These are phyloP conservation scores for Isoperla grammatica DNA, from an alignment of 2,888 invertebrate species.

Conservation along the genomic window DNA sequence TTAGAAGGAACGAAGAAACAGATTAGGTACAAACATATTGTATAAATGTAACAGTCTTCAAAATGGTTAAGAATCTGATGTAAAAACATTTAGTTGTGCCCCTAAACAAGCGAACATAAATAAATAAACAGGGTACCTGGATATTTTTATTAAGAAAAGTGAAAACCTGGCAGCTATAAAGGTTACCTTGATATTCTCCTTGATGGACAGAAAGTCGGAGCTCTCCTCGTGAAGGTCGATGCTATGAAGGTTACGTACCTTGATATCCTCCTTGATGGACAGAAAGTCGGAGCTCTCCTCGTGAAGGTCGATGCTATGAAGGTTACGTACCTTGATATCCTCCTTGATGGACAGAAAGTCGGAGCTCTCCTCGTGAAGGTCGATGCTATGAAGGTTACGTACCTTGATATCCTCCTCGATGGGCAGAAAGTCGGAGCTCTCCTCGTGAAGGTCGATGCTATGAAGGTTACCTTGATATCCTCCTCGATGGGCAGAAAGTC, in stretches of 20 bases:
- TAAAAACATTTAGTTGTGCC: too few species aligned
- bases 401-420: conserved; percentile 42
- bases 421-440: conserved; percentile 47
- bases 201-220: conserved; percentile 46
- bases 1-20: too few species aligned
- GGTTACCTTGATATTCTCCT: conserved; percentile 34
- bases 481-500: conserved; percentile 45
- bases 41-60: too few species aligned
- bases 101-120: too few species aligned
- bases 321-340: not conserved
- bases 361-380: conserved; percentile 45
- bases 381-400: too few species aligned
- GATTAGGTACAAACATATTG: too few species aligned
- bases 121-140: too few species aligned
- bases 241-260: too few species aligned
- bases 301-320: not conserved
- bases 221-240: conserved; percentile 34
- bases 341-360: conserved; percentile 53
- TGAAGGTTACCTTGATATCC: conserved; percentile 44
- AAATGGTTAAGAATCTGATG: too few species aligned
- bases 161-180: too few species aligned
- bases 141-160: too few species aligned
- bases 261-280: conserved; percentile 38
- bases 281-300: conserved; percentile 45
- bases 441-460: conserved; percentile 53